Conservation (phyloP, 2,797 vertebrate genomes). For the Vireo griseus region DNA sequence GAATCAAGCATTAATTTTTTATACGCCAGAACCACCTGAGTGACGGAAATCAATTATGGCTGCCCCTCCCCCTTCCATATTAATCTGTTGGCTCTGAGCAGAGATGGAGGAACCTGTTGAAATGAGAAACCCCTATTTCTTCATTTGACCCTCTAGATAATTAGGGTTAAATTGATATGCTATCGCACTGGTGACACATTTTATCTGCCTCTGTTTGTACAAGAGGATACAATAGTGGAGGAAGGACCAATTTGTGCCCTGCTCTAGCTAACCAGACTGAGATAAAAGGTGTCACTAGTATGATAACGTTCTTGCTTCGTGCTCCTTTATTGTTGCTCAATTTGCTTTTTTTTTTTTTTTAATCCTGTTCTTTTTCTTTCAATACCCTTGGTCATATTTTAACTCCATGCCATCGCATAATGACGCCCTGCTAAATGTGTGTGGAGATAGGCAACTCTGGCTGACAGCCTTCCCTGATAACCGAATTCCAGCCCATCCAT, state of each 20-base stretch:
- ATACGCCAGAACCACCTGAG: slow-evolving; percentile 71
- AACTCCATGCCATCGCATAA: slow-evolving; percentile 79
- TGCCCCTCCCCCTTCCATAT: slow-evolving; percentile 55
- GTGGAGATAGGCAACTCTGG: slow-evolving; percentile 79
- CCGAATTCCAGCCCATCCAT: slow-evolving; percentile 81
- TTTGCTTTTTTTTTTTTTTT: slow-evolving; percentile 71
- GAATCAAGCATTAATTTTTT: slow-evolving; percentile 77
- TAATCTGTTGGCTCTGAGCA: slow-evolving; percentile 57
- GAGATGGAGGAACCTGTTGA: slow-evolving; percentile 79
- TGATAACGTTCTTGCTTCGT: slow-evolving; percentile 74
- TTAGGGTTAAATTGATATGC: slow-evolving; percentile 82
- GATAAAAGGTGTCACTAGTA: slow-evolving; percentile 81
- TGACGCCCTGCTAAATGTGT: slow-evolving; percentile 78
- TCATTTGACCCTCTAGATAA: slow-evolving; percentile 80
- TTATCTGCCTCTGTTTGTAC: slow-evolving; percentile 82
- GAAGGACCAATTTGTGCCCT: slow-evolving; percentile 79
- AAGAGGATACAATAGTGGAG: slow-evolving; percentile 78
- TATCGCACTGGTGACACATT: slow-evolving; percentile 78
- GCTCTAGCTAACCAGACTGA: slow-evolving; percentile 67
- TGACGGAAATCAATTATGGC: slow-evolving; percentile 77
- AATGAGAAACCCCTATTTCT: slow-evolving; percentile 79
- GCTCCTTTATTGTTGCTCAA: slow-evolving; percentile 78
- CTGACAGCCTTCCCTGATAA: slow-evolving; percentile 80
- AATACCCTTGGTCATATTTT: slow-evolving; percentile 80
- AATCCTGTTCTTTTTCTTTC: slow-evolving; percentile 74